A percentile compares a stretch with the other conserved stretches of the same genome.
Conservation (phyloP, 2,113 vertebrate genomes). For the Mus musculus region DNA sequence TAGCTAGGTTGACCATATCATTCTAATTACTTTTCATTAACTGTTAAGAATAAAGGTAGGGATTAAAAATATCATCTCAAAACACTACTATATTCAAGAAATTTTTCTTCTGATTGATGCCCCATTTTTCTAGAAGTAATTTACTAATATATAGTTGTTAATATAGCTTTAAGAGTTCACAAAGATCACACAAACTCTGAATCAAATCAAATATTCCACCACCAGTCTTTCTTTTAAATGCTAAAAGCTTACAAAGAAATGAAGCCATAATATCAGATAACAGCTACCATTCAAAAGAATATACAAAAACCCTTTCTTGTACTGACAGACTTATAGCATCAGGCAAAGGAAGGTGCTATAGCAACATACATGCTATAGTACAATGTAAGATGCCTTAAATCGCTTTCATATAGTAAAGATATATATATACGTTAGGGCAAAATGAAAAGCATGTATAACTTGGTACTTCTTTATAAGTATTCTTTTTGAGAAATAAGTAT, state of each 20-base stretch:
- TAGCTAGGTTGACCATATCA: neutral
- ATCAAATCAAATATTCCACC: slow-evolving; percentile 15
- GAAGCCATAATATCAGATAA: neutral
- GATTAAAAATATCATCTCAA: neutral
- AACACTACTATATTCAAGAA: neutral
- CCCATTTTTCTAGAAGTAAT: slow-evolving; percentile 13
- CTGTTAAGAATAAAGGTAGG: slow-evolving; percentile 36
- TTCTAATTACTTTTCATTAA: slow-evolving; percentile 42
- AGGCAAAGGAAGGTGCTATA: slow-evolving; percentile 17
- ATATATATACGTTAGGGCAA: neutral
- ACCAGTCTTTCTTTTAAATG: neutral
- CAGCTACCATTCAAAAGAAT: neutral
- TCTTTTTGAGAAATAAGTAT: neutral
- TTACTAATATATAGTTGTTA: slow-evolving; percentile 22
- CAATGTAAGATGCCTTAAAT: neutral
- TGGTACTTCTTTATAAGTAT: neutral
- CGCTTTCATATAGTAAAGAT: neutral
- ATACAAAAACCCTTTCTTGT: neutral
- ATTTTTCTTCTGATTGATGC: neutral
- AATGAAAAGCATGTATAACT: neutral
- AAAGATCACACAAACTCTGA: neutral
- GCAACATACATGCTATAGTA: neutral
- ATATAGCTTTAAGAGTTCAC: slow-evolving; percentile 2
- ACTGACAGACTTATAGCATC: slow-evolving; percentile 12
- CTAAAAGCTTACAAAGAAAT: slow-evolving; percentile 52